Conservation (phyloP, 2,888 invertebrate species). For the Hetaerina titia region DNA sequence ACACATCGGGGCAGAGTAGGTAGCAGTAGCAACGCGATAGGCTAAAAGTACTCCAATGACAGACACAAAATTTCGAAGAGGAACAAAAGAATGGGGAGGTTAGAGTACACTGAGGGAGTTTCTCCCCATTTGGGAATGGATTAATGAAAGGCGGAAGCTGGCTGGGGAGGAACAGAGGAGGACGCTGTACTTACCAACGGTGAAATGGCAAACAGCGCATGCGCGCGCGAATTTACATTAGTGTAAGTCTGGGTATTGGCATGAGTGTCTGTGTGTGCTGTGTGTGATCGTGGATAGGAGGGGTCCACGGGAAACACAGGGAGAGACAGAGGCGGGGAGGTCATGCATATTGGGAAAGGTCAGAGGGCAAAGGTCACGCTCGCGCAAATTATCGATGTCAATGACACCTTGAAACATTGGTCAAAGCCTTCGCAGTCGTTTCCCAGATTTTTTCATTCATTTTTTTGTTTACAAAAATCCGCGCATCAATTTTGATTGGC, state of each 20-base stretch:
- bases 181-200: not conserved
- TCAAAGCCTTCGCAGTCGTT: not conserved
- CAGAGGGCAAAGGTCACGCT: conserved; percentile 34
- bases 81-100: not conserved
- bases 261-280: not conserved
- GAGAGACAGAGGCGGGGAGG: not conserved
- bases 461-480: not conserved
- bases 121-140: not conserved
- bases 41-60: not conserved
- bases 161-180: not conserved
- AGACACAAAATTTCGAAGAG: not conserved
- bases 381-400: not conserved
- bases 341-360: conserved; percentile 25
- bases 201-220: not conserved
- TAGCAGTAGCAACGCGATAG: not conserved
- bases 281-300: not conserved
- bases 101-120: not conserved
- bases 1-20: not conserved
- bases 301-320: not conserved
- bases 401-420: conserved; percentile 12
- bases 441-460: not conserved
- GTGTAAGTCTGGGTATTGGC: not conserved
- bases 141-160: not conserved
- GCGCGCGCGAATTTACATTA: not conserved
- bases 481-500: not conserved